phyloP scores from a whole-genome alignment of 2,888 invertebrate species.

The Junonia oenone region DNA sequence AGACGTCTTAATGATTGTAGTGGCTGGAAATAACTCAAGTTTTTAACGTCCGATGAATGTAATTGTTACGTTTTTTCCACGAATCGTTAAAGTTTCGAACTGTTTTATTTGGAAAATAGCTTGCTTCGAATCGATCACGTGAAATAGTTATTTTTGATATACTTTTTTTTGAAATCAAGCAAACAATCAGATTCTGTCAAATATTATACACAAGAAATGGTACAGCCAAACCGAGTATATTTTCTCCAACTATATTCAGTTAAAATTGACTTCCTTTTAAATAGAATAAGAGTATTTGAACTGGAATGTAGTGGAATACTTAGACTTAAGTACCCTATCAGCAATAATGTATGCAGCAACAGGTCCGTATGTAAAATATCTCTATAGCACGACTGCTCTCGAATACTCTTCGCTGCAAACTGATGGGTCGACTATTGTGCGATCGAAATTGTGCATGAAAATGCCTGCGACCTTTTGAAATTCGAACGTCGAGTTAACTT shows the following conservation, averaged over 20 bases:
- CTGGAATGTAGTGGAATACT: too few relatives aligned
- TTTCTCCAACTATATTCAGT: too few relatives aligned
- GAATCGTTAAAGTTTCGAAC: neutral
- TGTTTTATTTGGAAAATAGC: neutral
- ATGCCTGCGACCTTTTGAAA: constrained; percentile 25
- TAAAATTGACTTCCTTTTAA: too few relatives aligned
- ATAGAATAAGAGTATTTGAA: too few relatives aligned
- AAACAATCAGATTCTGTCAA: too few relatives aligned
- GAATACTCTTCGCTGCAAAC: constrained; percentile 20
- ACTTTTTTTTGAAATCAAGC: too few relatives aligned
- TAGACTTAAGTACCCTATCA: neutral
- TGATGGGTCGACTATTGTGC: constrained; percentile 22
- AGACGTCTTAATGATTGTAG: constrained; percentile 48
- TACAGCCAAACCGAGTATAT: too few relatives aligned
- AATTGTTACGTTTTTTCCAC: constrained; percentile 23
- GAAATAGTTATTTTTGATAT: too few relatives aligned
- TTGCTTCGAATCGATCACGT: neutral
- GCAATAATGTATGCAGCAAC: constrained; percentile 2
- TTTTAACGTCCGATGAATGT: constrained; percentile 29
- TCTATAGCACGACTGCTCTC: constrained; percentile 14
- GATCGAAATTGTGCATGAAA: constrained; percentile 30
- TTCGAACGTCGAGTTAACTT: constrained; percentile 8
- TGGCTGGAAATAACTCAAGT: constrained; percentile 31
- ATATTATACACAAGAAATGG: too few relatives aligned
- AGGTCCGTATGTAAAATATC: constrained; percentile 13